A percentile compares a stretch with the other conserved stretches of the same genome.
These are phyloP conservation scores for Zaprionus ornatus DNA, from an alignment of 1,140 invertebrate species.

Conservation along the genomic window DNA sequence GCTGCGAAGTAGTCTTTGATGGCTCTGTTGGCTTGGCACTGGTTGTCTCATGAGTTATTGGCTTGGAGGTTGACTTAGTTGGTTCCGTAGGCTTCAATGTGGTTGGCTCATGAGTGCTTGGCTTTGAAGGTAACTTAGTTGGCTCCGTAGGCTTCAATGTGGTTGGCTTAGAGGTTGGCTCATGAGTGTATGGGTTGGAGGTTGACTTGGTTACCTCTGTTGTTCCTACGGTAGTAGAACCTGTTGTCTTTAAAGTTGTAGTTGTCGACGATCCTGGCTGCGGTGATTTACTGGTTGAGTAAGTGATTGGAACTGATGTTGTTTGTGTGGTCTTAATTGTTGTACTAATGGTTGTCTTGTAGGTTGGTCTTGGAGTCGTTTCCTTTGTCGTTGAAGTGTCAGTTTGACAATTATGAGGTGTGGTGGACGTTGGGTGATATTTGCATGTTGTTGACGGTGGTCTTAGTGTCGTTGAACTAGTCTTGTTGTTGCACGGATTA, in stretches of 20 bases:
- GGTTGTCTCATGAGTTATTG: neutral
- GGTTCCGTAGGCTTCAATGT: neutral
- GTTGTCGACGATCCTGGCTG: neutral
- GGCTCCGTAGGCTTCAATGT: slow-evolving; percentile 8
- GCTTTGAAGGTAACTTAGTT: neutral
- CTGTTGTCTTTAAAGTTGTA: neutral
- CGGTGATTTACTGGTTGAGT: slow-evolving; percentile 2
- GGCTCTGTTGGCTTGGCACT: slow-evolving; percentile 2
- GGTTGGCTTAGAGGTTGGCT: slow-evolving; percentile 6
- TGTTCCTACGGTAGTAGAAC: neutral
- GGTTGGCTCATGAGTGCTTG: neutral
- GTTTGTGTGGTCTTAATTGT: slow-evolving; percentile 8
- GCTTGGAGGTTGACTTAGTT: slow-evolving; percentile 7
- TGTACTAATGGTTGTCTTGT: slow-evolving; percentile 30
- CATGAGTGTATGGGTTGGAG: neutral
- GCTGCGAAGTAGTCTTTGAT: no score
- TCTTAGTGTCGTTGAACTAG: slow-evolving; percentile 51
- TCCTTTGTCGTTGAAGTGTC: slow-evolving; percentile 14
- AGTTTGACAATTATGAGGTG: slow-evolving; percentile 7
- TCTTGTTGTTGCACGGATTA: slow-evolving; percentile 65
- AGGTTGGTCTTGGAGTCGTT: slow-evolving; percentile 29
- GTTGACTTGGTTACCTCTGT: slow-evolving; percentile 2
- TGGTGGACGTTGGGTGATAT: slow-evolving; percentile 42
- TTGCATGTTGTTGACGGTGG: slow-evolving; percentile 51
- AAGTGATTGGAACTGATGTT: neutral